Base-by-base conservation (phyloP, 2,797 vertebrate species). In the Pogonophryne albipinna region DNA sequence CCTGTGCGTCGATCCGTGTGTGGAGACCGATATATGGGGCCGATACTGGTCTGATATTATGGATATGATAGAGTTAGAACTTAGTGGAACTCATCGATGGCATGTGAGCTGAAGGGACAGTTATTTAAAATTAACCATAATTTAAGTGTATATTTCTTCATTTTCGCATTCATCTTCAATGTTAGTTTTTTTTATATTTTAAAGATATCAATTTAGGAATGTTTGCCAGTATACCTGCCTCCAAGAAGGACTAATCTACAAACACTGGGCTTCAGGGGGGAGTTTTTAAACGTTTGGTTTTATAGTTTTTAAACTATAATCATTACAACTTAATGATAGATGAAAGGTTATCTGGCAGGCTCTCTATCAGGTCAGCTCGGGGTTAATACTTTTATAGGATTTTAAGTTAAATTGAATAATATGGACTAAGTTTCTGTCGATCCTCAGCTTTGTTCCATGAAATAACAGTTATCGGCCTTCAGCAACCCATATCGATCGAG, bases 391-490 rank as follows among this genome's bases (percentile, higher is more conserved):
- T 55, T 45, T 81, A 27, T 27, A 27, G 27, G 57, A 72, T 46
- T 57, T 77, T 61, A 7, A 67, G 46, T 67, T 50, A 45, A 73
- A 66, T 82, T 78, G 46, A 65, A 75, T 72, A 45, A 73, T 44
- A 53, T 23, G 69, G 75, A 80, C 64, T 60, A 60, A 71, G 78
- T 64, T 81, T 75, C 52, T 65, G 62, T 81, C 73, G 68, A 55
- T 83, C 82, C 72, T 79, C 81, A 87, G 79, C 66, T 88, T 87
- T 81, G 82, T 83, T 90, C 78, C 42, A 60, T 79, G 83, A 74
- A 69, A 78, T 13, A 77, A 70, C 74, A 73, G 58, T 78, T 75
- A 69, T 80, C 47, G 63, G 81, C 79, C 82, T 86, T 76, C 82
- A 73, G 41, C 3, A 45, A 73, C 65, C 71, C 63, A 57, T 47